Evolutionary conservation across 2,888 invertebrate genomes (phyloP).

Genomic region (Rhamnusium bicolor): DNA sequence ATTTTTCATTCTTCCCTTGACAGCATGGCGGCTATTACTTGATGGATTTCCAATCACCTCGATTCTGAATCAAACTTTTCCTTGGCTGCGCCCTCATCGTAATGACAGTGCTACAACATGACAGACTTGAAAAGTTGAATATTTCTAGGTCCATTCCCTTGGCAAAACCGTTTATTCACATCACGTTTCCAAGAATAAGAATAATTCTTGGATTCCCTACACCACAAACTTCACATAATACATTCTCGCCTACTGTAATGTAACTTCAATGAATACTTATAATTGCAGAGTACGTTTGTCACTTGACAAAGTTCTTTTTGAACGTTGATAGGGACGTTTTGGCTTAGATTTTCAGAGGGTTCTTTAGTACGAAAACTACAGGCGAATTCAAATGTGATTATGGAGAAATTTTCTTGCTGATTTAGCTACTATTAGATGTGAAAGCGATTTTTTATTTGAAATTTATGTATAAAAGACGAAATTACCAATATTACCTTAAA

Average conservation of each 20-base stretch:
- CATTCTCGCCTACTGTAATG: constrained; percentile 42
- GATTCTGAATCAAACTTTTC: constrained; percentile 65
- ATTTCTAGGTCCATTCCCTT: constrained; percentile 57
- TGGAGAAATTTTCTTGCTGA: neutral
- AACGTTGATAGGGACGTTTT: neutral
- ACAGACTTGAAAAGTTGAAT: constrained; percentile 57
- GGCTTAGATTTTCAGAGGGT: constrained; percentile 11
- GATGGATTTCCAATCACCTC: constrained; percentile 68
- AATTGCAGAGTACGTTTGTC: constrained; percentile 55
- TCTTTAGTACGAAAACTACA: neutral
- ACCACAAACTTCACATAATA: constrained; percentile 50
- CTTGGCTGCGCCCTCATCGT: constrained; percentile 40
- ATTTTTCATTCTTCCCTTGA: constrained; percentile 65
- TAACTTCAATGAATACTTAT: constrained; percentile 57
- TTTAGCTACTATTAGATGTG: no score
- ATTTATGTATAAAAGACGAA: no score
- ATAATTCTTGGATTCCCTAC: constrained; percentile 56
- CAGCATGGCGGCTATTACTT: constrained; percentile 64
- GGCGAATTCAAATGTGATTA: neutral
- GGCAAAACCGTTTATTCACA: constrained; percentile 57
- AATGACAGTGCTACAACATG: constrained; percentile 59
- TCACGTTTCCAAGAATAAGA: constrained; percentile 60
- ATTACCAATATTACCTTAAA: no score
- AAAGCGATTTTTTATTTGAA: no score
- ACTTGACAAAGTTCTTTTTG: constrained; percentile 38